Percentiles rank a stretch among this genome's conserved stretches.
phyloP scores from a whole-genome alignment of 2,888 invertebrate species.

The Oeneis ivallda region DNA sequence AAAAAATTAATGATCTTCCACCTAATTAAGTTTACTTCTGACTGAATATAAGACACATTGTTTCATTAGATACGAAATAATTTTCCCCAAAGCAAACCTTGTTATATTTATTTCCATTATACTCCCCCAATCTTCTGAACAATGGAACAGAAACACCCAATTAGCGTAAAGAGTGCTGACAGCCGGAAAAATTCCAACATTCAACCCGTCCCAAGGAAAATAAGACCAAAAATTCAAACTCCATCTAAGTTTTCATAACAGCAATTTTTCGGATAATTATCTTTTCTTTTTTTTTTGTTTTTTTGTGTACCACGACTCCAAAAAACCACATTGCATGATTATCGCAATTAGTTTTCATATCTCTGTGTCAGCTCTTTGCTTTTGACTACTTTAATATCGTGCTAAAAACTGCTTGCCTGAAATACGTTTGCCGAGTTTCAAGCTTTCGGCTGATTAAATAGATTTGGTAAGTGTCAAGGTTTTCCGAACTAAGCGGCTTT shows the following conservation, averaged over 20 bases:
- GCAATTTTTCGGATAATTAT: constrained; percentile 37
- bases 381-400: constrained; percentile 35
- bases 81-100: constrained; percentile 20
- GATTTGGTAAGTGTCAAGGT: constrained; percentile 23
- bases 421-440: constrained; percentile 16
- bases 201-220: constrained; percentile 28
- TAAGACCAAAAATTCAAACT: constrained; percentile 31
- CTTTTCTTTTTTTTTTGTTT: constrained; percentile 23
- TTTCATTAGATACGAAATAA: constrained; percentile 22
- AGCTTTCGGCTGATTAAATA: constrained; percentile 21
- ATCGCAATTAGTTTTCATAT: constrained; percentile 61
- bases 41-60: constrained; percentile 8
- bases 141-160: constrained; percentile 33
- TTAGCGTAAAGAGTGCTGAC: constrained; percentile 33
- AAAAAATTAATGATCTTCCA: neutral
- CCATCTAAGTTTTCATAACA: constrained; percentile 37
- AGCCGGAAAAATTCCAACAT: constrained; percentile 33
- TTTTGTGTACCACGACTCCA: constrained; percentile 27
- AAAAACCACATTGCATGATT: constrained; percentile 51
- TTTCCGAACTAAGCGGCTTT: constrained; percentile 18
- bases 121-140: constrained; percentile 18
- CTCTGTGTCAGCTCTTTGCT: constrained; percentile 45
- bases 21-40: constrained; percentile 6
- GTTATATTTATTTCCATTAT: constrained; percentile 31
- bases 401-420: constrained; percentile 17